These are phyloP conservation scores for Listrodromus nycthemerus DNA, from an alignment of 2,888 invertebrate genomes.

Conservation along the genomic window DNA sequence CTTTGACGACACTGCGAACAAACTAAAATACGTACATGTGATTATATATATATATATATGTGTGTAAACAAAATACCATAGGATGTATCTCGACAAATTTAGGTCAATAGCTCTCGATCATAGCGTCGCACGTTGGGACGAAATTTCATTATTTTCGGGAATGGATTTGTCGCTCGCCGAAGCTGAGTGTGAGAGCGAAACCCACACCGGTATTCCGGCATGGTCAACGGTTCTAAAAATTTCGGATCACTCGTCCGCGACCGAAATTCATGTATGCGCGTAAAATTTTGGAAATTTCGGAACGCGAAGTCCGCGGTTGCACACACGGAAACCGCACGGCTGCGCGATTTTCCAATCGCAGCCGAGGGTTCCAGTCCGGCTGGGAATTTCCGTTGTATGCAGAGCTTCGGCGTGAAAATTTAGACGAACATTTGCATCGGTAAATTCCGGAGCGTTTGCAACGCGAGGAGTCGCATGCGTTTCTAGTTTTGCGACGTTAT, in stretches of 20 bases:
- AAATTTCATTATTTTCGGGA: constrained; percentile 28
- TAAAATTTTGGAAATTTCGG: constrained; percentile 5
- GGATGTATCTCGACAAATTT: neutral
- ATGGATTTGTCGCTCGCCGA: constrained; percentile 27
- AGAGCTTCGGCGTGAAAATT: constrained; percentile 17
- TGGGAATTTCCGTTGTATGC: constrained; percentile 9
- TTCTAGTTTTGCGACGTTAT: neutral
- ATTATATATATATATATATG: neutral
- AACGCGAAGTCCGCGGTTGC: neutral
- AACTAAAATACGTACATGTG: neutral
- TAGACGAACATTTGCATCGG: constrained; percentile 1
- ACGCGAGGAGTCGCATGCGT: neutral
- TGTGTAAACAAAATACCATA: neutral
- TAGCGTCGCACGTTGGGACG: neutral
- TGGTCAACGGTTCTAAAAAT: neutral
- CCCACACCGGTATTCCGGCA: neutral
- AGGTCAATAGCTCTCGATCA: constrained; percentile 7
- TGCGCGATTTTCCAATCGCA: neutral
- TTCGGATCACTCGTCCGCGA: neutral
- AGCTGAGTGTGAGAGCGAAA: neutral
- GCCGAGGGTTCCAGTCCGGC: neutral
- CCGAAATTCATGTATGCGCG: neutral
- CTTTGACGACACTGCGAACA: neutral
- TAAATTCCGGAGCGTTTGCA: neutral
- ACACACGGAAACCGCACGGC: neutral